Conservation (phyloP, 2,113 vertebrate genomes). For the Gymnocephalus cernua region DNA sequence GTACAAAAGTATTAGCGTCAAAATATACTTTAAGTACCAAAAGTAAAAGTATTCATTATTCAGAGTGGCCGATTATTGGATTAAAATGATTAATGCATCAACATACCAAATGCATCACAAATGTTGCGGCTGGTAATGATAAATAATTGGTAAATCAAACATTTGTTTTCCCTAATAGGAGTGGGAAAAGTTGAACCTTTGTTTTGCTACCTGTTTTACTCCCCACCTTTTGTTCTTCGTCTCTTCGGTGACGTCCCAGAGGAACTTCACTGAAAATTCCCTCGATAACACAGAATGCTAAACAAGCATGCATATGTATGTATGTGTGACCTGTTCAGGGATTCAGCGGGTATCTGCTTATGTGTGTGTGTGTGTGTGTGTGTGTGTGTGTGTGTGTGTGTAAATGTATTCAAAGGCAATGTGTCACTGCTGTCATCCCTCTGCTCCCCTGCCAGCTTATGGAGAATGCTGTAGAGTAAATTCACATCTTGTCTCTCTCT, state of each 20-base stretch:
- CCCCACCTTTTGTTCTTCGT: slow-evolving; percentile 36
- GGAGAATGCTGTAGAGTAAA: slow-evolving; percentile 21
- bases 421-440: slow-evolving; percentile 44
- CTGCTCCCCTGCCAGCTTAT: slow-evolving; percentile 44
- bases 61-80: no score
- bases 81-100: no score
- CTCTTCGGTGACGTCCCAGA: slow-evolving; percentile 8
- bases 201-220: neutral
- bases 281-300: slow-evolving; percentile 16
- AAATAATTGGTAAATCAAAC: neutral
- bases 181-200: neutral
- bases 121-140: no score
- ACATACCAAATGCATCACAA: no score
- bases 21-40: no score
- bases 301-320: slow-evolving; percentile 65
- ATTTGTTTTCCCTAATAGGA: neutral
- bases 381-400: slow-evolving; percentile 27
- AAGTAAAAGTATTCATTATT: no score
- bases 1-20: no score
- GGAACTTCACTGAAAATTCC: slow-evolving; percentile 25
- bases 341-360: slow-evolving; percentile 36
- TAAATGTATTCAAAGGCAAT: slow-evolving; percentile 47
- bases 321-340: slow-evolving; percentile 36
- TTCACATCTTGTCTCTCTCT: slow-evolving; percentile 11
- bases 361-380: slow-evolving; percentile 26